These are phyloP conservation scores for Lates calcarifer DNA, from an alignment of 2,113 vertebrate genomes.

Conservation along the genomic window DNA sequence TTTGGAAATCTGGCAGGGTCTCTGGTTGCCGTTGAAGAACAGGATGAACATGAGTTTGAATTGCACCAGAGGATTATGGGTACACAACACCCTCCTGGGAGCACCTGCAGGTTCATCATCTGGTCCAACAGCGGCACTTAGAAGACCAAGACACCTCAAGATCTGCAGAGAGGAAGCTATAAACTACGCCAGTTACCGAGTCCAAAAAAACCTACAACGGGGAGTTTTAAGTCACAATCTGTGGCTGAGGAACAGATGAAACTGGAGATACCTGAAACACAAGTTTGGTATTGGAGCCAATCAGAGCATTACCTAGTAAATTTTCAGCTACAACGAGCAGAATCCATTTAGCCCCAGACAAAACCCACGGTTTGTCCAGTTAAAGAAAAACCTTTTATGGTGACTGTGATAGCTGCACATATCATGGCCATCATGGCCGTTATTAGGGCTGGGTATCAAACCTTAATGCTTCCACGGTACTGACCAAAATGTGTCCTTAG, in stretches of 20 bases:
- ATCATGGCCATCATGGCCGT: not conserved
- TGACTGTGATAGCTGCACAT: not conserved
- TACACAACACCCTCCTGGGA: not conserved
- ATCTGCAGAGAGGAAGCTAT: not conserved
- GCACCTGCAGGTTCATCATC: not conserved
- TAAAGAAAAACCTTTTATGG: not conserved
- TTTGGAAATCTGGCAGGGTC: not conserved
- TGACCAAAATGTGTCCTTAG: no score
- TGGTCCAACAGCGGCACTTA: not conserved
- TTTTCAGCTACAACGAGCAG: no score
- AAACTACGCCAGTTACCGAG: no score
- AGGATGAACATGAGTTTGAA: not conserved
- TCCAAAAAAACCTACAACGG: no score
- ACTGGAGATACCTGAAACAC: no score
- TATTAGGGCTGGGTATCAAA: not conserved
- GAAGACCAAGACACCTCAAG: not conserved
- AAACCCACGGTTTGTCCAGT: no score
- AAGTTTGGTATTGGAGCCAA: no score
- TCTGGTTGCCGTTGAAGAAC: not conserved
- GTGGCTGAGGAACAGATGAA: no score
- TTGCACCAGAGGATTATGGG: constrained; percentile 50
- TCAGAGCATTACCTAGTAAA: no score
- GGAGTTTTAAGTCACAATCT: no score
- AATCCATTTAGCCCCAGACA: no score
- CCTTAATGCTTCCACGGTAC: no score